Base-by-base conservation (phyloP, 1,140 invertebrate species). In the Atta cephalotes region DNA sequence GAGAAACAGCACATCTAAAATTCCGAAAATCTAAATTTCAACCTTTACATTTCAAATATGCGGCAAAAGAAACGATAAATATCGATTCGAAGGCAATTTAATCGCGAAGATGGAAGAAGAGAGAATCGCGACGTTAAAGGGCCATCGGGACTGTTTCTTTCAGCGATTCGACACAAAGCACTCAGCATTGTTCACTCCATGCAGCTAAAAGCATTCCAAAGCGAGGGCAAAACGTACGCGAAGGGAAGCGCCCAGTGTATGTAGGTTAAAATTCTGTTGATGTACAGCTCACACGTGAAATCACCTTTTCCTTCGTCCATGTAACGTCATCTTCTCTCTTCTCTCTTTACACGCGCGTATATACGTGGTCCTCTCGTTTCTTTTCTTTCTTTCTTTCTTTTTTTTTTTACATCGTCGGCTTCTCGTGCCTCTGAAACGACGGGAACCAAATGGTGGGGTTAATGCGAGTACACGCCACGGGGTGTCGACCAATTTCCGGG, bases 401-500 rank as follows among this genome's bases (percentile, higher is more conserved):
- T 35, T 63, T 74, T 63, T 74, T 68, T 80, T 68, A 45, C 31
- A 31, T 63, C 71, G 35, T 12, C 85, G 76, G 68, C 45, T 65
- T 86, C 76, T 45, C 45, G 51, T 21, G 58, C 51, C 35, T 53
- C 65, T 31, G 68, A 86, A 86, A 71, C 84, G 77, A 78, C 66
- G 51, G 21, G 60, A 85, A 60, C 3, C 68, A 74, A 84, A 85
- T 66, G 79, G 80, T 77, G 79, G 87, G 87, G 89, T 91, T 91
- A 91, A 91, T 91, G 90, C 45, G 84, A 76, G 78, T 68, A 88
- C 89, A 87, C 90, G 87, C 90, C 49, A 82, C 77, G 87, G 87
- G 90, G 91, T 87, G 87, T 85, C 90, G 62, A 89, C 78, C 90
- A 91, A 91, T 91, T 91, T 91, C 89, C 89, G 87, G 90, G 90